Base-by-base conservation (phyloP, 2,797 vertebrate genomes). In the Sebastes trivittatus region DNA sequence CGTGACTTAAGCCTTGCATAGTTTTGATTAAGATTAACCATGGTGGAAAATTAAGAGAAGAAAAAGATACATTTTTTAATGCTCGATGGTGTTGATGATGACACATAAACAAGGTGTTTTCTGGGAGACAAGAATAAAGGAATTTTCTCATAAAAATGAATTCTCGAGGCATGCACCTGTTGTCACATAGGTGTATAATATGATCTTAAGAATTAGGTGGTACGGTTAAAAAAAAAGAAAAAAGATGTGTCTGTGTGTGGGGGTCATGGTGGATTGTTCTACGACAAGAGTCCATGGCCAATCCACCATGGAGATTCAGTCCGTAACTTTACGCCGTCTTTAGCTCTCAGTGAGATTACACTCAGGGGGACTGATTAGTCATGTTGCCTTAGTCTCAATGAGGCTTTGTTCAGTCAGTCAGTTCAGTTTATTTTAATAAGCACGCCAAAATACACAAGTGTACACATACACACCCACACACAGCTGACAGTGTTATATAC, bases 361-460 rank as follows among this genome's bases (percentile, higher is more conserved):
- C 81, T 78, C 71, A 75, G 58, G 71, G 77, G 76, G 68, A 82
- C 75, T 84, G 83, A 87, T 88, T 82, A 86, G 81, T 90, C 77
- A 86, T 86, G 79, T 82, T 72, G 23, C 58, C 49, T 86, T 82
- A 70, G 66, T 77, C 60, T 75, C 67, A 69, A 61, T 58, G 69
- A 71, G 77, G 80, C 70, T 87, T 81, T 75, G 85, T 78, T 78
- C 69, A 66, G 61, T 78, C 61, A 83, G 65, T 78, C 61, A 65
- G 65, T 77, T 74, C 27, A 60, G 68, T 78, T 82, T 63, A 75
- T 70, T 85, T 66, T 77, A 58, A 81, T 23, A 73, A n/a, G 3
- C 14, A 46, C 62, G 49, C 18, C 38, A 20, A 66, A 60, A 34
- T 32, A 61, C n/a, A 52, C 18, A n/a, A 16, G 13, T 22, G 7